Evolutionary conservation across 2,797 vertebrate species (phyloP).

Genomic region (Acipenser ruthenus): DNA sequence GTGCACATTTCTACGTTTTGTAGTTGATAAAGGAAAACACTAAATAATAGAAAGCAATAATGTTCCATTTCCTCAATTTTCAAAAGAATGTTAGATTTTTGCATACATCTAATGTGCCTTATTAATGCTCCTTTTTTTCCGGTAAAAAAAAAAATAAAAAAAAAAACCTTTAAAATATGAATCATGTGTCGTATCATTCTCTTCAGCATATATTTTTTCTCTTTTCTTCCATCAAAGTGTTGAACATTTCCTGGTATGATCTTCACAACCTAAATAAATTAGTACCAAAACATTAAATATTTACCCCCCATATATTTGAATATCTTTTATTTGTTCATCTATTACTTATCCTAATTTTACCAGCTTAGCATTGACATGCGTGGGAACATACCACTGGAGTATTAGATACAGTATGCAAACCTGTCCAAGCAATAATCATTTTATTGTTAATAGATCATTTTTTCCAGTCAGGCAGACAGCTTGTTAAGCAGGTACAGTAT

Average conservation of each 20-base stretch:
- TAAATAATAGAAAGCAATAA: not conserved
- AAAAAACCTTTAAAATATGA: slow-evolving; percentile 29
- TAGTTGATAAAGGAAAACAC: not conserved
- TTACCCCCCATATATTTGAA: slow-evolving; percentile 40
- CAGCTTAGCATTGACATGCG: slow-evolving; percentile 48
- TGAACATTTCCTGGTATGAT: slow-evolving; percentile 7
- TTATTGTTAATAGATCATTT: slow-evolving; percentile 61
- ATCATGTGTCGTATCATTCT: slow-evolving; percentile 41
- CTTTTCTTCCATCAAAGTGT: not conserved
- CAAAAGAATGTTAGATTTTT: not conserved
- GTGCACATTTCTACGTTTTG: too few species aligned
- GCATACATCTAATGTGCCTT: not conserved
- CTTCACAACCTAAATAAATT: slow-evolving; percentile 54
- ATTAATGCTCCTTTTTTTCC: slow-evolving; percentile 20
- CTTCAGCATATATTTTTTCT: slow-evolving; percentile 34
- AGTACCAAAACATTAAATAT: slow-evolving; percentile 58
- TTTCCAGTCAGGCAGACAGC: not conserved
- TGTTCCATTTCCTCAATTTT: too few species aligned
- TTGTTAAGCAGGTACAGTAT: too few species aligned
- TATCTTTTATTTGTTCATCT: slow-evolving; percentile 66
- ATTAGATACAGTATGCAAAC: slow-evolving; percentile 50
- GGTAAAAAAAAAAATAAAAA: slow-evolving; percentile 40
- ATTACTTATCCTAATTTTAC: slow-evolving; percentile 65
- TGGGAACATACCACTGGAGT: slow-evolving; percentile 38
- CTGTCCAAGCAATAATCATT: slow-evolving; percentile 56